Evolutionary conservation across 2,888 invertebrate genomes (phyloP), one percentile per base, ranked within the genome.

Genomic region (Trichopria drosophilae): DNA sequence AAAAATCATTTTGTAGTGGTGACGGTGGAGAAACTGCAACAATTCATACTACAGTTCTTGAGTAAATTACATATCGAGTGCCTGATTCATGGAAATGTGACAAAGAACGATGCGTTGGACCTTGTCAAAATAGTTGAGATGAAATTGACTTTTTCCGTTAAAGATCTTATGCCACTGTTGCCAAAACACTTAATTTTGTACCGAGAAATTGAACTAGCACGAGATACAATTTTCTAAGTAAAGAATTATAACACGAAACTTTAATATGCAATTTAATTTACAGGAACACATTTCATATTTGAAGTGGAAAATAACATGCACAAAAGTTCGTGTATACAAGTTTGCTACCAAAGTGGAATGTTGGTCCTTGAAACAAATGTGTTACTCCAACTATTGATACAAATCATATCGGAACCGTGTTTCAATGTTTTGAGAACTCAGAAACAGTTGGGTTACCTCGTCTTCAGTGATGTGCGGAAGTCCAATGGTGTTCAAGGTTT

Each of bases 401-500:
- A 97, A 76, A 86, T 94, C 57, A 82, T 96, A 31, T 82, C 85
- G 7, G 96, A 97, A 72, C 95, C 96, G 0, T 94, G 93, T 76
- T 97, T 93, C 77, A 88, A 90, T 76, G 83, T 86, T 47, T 81
- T 98, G 18, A 78, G 97, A 66, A 98, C 96, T 1, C 86, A 93
- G 84, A 91, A 93, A 73, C 93, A 93, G 79, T 79, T 93, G 5
- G 97, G 97, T 13, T 98, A 98, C 73, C 93, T 98, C 64, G 96
- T 98, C 36, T 90, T 90, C 75, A 91, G 92, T 68, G 92, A 91
- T 0, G 80, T 92, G 9, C 81, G 94, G 4, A 81, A 90, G 51
- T 83, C 89, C 0, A 88, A 88, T 75, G 93, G 95, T 6, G 87
- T 86, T 1, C 92, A 93, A 72, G 95, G 95, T 1, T 75, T 92